Percentiles rank a stretch among this genome's conserved stretches.
Conservation (phyloP, 1,140 invertebrate species). For the Drosophila ironensis region DNA sequence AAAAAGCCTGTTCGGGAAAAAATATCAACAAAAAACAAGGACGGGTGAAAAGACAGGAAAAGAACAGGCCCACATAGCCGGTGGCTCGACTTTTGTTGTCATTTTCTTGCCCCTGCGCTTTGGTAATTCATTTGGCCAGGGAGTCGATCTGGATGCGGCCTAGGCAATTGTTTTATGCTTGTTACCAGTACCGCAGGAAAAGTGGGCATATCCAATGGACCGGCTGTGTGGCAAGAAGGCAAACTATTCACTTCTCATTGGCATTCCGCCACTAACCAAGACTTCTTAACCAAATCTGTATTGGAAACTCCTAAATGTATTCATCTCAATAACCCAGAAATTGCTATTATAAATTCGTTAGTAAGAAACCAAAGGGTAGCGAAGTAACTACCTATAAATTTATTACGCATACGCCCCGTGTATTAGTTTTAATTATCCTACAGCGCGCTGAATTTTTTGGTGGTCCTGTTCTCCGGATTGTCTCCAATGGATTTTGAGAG, state of each 20-base stretch:
- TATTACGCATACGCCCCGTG: conserved; percentile 60
- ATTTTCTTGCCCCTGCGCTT: conserved; percentile 50
- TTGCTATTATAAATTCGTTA: too few species aligned
- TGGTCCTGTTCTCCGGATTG: neutral
- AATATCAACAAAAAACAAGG: neutral
- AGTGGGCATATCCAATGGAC: neutral
- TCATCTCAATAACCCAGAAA: too few species aligned
- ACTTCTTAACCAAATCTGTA: too few species aligned
- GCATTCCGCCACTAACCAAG: too few species aligned
- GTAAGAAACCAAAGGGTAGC: too few species aligned
- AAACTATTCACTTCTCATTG: conserved; percentile 10
- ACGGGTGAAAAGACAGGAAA: conserved; percentile 1
- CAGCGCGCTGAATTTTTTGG: conserved; percentile 9
- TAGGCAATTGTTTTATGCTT: conserved; percentile 40
- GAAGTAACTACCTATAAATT: too few species aligned
- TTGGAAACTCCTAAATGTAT: too few species aligned
- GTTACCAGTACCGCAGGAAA: conserved; percentile 5
- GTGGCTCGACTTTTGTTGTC: conserved; percentile 44
- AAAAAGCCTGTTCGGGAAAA: conserved; percentile 22
- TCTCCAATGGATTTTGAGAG: neutral
- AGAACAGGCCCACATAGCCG: conserved; percentile 26
- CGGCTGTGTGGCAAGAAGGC: neutral
- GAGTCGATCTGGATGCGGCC: conserved; percentile 8
- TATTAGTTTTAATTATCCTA: conserved; percentile 51
- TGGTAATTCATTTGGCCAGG: conserved; percentile 39